phyloP scores from a whole-genome alignment of 2,888 invertebrate genomes.

The Torymus tubicola region DNA sequence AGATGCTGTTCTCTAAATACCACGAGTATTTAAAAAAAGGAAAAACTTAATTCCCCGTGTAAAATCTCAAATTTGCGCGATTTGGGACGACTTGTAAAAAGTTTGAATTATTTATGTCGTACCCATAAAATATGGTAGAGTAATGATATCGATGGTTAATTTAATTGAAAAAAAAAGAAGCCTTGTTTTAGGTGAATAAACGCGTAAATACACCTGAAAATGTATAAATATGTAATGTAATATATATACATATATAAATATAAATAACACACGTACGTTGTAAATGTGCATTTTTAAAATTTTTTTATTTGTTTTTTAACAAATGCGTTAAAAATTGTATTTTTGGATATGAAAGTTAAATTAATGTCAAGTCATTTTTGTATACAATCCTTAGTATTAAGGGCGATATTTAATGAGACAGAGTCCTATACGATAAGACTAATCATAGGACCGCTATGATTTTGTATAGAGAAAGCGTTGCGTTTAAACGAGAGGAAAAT shows the following conservation, averaged over 20 bases:
- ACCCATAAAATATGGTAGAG: constrained; percentile 64
- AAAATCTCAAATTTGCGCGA: constrained; percentile 45
- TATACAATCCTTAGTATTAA: constrained; percentile 67
- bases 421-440: constrained; percentile 54
- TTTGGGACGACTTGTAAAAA: constrained; percentile 70
- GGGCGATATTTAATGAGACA: constrained; percentile 67
- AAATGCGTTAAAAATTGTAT: constrained; percentile 45
- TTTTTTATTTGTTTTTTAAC: constrained; percentile 11
- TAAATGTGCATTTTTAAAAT: constrained; percentile 45
- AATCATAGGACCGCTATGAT: constrained; percentile 51
- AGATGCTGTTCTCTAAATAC: constrained; percentile 58
- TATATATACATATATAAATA: constrained; percentile 46
- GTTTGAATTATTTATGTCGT: constrained; percentile 74
- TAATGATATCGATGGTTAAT: constrained; percentile 69
- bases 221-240: constrained; percentile 66
- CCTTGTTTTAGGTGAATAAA: constrained; percentile 60
- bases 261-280: constrained; percentile 42
- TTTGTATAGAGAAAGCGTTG: constrained; percentile 49
- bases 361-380: constrained; percentile 68
- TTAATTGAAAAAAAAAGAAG: constrained; percentile 69
- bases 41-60: constrained; percentile 53
- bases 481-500: constrained; percentile 67
- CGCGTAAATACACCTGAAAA: constrained; percentile 66
- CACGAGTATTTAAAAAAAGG: constrained; percentile 67
- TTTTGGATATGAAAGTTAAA: constrained; percentile 47